Conservation (phyloP, 2,113 vertebrate genomes). For the Eudyptes chrysolophus region DNA sequence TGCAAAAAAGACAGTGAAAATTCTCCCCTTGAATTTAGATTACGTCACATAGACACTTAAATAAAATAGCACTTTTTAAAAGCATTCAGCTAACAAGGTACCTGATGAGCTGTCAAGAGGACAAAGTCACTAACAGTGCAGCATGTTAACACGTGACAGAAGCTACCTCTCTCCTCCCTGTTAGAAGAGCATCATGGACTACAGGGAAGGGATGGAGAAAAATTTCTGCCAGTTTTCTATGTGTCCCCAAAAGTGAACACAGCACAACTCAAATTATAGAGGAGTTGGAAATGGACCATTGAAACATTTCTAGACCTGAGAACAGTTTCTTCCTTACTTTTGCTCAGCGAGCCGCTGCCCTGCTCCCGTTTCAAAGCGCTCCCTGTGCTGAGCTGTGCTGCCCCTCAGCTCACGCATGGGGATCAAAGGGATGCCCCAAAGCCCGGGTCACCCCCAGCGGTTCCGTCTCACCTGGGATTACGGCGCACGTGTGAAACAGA, state of each 20-base stretch:
- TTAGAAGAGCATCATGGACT: not conserved
- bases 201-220: not conserved
- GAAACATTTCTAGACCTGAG: not conserved
- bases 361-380: not conserved
- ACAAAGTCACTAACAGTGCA: not conserved
- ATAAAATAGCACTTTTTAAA: not conserved
- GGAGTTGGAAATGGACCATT: not conserved
- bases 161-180: not conserved
- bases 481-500: not conserved
- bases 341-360: not conserved
- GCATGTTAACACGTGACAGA: rapidly evolving
- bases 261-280: not conserved
- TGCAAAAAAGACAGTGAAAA: not conserved
- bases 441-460: not conserved
- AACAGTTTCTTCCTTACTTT: not conserved
- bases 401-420: not conserved
- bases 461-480: not conserved
- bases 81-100: not conserved
- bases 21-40: not conserved
- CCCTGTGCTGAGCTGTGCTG: not conserved
- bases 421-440: constrained; percentile 56
- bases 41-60: not conserved
- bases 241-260: not conserved
- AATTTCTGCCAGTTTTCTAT: not conserved
- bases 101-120: not conserved